Evolutionary conservation across 2,888 invertebrate species (phyloP).

Genomic region (Ochropacha duplaris): DNA sequence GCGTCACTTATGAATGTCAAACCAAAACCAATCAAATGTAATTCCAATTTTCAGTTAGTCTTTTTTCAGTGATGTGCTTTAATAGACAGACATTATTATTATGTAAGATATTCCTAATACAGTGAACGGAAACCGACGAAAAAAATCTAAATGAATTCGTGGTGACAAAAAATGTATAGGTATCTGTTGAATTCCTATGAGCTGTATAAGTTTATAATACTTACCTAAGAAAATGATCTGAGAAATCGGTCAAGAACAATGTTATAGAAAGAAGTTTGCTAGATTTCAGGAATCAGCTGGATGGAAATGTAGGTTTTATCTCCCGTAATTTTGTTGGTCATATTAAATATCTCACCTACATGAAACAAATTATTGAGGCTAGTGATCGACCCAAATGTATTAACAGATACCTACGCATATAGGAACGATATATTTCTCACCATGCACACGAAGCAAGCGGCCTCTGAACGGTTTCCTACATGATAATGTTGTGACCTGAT

Average conservation of each 20-base stretch:
- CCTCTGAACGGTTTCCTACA: too few relatives aligned
- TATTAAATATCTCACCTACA: neutral
- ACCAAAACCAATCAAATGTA: too few relatives aligned
- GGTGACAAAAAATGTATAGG: constrained; percentile 20
- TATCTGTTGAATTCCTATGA: constrained; percentile 25
- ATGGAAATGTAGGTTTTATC: constrained; percentile 1
- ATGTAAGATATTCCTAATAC: constrained; percentile 16
- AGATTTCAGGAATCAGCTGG: constrained; percentile 4
- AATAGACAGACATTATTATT: neutral
- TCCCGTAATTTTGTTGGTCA: neutral
- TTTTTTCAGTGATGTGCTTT: neutral
- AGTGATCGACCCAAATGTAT: too few relatives aligned
- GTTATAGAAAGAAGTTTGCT: constrained; percentile 7
- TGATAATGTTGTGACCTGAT: too few relatives aligned
- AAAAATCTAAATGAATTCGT: constrained; percentile 17
- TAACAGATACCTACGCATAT: too few relatives aligned
- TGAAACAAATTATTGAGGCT: neutral
- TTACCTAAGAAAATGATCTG: neutral
- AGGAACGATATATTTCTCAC: too few relatives aligned
- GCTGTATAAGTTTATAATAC: constrained; percentile 7
- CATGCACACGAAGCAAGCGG: too few relatives aligned
- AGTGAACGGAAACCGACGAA: constrained; percentile 16
- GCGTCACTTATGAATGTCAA: too few relatives aligned
- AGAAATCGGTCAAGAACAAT: constrained; percentile 36
- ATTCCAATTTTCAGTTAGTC: neutral